A percentile compares a stretch with the other conserved stretches of the same genome.
Evolutionary conservation across 2,888 invertebrate genomes (phyloP).

Genomic region (Drosophila eohydei): DNA sequence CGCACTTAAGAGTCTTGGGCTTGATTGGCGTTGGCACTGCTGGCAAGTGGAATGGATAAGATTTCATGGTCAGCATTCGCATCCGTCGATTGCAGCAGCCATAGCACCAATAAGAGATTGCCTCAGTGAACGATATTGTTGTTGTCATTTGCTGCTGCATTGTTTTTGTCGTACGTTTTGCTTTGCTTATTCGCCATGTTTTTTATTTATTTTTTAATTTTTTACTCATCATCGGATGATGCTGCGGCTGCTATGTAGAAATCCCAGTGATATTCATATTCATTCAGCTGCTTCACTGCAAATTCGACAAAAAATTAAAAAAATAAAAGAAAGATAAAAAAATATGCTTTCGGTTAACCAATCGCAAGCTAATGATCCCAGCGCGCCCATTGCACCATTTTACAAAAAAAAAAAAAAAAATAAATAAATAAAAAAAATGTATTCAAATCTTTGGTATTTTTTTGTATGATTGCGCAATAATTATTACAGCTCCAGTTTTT

Average conservation of each 20-base stretch:
- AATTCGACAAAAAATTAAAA: conserved; percentile 54
- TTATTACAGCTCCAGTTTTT: conserved; percentile 58
- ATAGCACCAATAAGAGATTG: conserved; percentile 40
- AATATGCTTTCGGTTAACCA: conserved; percentile 57
- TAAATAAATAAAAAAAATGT: conserved; percentile 40
- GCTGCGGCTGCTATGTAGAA: conserved; percentile 57
- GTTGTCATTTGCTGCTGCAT: conserved; percentile 32
- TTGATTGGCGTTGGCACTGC: conserved; percentile 40
- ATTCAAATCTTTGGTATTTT: conserved; percentile 62
- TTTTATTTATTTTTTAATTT: conserved; percentile 28
- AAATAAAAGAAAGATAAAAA: conserved; percentile 36
- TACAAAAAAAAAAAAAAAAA: conserved; percentile 25
- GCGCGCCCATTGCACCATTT: conserved; percentile 67
- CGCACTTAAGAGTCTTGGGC: conserved; percentile 15
- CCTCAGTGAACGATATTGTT: conserved; percentile 17
- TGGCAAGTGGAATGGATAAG: conserved; percentile 75
- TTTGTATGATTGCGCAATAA: conserved; percentile 60
- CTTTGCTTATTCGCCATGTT: conserved; percentile 27
- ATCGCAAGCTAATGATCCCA: conserved; percentile 66
- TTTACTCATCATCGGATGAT: conserved; percentile 59
- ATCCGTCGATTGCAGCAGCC: conserved; percentile 41
- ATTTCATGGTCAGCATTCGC: conserved; percentile 68
- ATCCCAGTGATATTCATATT: conserved; percentile 75
- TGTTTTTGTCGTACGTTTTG: conserved; percentile 36
- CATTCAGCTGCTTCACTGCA: conserved; percentile 68